Evolutionary conservation across 2,113 vertebrate genomes (phyloP).

Genomic region (Carassius auratus): DNA sequence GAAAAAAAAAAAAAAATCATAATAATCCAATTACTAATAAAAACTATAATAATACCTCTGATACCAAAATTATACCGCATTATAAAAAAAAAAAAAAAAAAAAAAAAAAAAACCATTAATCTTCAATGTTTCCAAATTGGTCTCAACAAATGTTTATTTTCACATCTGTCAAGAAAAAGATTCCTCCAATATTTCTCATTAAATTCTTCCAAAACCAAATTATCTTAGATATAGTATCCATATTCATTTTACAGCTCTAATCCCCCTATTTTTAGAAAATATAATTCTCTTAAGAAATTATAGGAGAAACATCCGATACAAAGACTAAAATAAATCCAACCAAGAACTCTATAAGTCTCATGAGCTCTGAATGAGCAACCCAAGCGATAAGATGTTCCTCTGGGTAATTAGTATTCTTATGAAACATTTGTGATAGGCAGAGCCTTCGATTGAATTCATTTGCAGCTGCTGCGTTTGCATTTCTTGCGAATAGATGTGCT

Average conservation of each 20-base stretch:
- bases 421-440: constrained; percentile 61
- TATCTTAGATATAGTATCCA: not conserved
- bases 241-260: not conserved
- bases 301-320: constrained; percentile 1
- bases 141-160: not conserved
- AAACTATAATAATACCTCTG: not conserved
- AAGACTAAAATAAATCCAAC: not conserved
- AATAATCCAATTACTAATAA: not conserved
- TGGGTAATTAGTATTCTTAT: constrained; percentile 62
- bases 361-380: constrained; percentile 44
- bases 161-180: not conserved
- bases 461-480: constrained; percentile 53
- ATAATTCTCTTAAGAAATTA: not conserved
- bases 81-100: not conserved
- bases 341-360: constrained; percentile 4
- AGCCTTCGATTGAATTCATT: constrained; percentile 63
- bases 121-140: not conserved
- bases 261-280: not conserved
- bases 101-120: not conserved
- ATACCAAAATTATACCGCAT: not conserved
- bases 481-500: constrained; percentile 21
- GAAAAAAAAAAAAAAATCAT: too few species aligned
- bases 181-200: not conserved
- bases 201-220: not conserved
- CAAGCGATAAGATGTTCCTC: constrained; percentile 17